Percentiles rank a stretch among this genome's conserved stretches.
Conservation (phyloP, 2,888 invertebrate genomes). For the Synergus umbraculus region DNA sequence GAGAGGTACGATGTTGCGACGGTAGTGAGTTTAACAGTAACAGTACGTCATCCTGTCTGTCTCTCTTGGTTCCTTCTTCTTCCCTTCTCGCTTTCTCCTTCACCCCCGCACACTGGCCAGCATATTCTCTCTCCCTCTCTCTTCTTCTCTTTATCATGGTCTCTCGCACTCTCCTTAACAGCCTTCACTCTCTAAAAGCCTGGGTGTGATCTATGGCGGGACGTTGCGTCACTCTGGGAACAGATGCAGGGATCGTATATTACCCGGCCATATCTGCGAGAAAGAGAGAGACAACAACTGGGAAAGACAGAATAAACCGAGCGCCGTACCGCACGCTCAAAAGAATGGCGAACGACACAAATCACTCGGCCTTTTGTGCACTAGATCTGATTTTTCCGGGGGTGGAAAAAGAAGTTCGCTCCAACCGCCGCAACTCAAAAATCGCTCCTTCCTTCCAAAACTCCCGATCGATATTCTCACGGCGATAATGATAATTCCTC, state of each 20-base stretch:
- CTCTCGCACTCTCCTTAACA: constrained; percentile 77
- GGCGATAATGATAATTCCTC: constrained; percentile 37
- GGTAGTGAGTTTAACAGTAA: constrained; percentile 72
- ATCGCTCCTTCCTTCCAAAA: constrained; percentile 9
- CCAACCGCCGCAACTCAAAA: constrained; percentile 16
- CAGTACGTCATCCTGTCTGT: constrained; percentile 39
- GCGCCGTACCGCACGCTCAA: constrained; percentile 56
- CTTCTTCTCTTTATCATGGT: constrained; percentile 46
- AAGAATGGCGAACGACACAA: constrained; percentile 75
- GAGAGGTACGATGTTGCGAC: constrained; percentile 55
- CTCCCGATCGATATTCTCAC: constrained; percentile 34
- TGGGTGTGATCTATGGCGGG: constrained; percentile 82
- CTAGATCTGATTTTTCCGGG: constrained; percentile 60
- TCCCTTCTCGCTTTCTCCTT: constrained; percentile 50
- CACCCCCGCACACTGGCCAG: constrained; percentile 39
- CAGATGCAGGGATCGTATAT: constrained; percentile 78
- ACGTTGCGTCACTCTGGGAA: constrained; percentile 82
- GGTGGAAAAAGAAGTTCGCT: constrained; percentile 40
- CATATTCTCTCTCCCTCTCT: constrained; percentile 31
- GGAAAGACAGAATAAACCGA: constrained; percentile 38
- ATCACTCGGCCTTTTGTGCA: constrained; percentile 73
- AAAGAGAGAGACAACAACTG: constrained; percentile 49
- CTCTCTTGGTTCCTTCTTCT: constrained; percentile 41
- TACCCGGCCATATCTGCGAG: constrained; percentile 74
- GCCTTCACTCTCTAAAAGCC: constrained; percentile 82